Evolutionary conservation across 2,113 vertebrate species (phyloP), one percentile per base, ranked within the genome.

Genomic region (Bambusicola thoracicus): DNA sequence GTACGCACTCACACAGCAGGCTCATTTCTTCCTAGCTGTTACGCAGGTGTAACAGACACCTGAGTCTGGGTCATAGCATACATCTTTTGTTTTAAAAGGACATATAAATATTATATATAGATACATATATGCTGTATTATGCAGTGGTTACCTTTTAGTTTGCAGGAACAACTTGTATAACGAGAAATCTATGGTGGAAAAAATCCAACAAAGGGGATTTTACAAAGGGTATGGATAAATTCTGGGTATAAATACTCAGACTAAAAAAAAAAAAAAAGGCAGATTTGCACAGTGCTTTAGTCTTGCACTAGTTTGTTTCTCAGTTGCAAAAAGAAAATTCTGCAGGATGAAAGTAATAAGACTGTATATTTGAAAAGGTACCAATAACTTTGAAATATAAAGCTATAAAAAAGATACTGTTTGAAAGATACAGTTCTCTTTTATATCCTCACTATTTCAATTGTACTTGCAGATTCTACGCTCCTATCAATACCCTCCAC

Each of bases 231-330:
- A 97, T 97, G 90, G 96, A 95, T 98, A 97, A 96, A 98, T 97
- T 98, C 99, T 99, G 99, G 98, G 98, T 98, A 97, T 97, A 98
- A 98, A 98, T 97, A 97, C 98, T 98, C 99, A 99, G 99, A 98
- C 98, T 99, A 99, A 99, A 99, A 98, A 98, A 99, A 49, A 53
- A 53, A 51, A 99, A 99, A 97, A 97, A 72, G 97, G 98, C 98
- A 98, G 97, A 98, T 99, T 99, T 99, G 99, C 99, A 99, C 99
- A 99, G 98, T 98, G 99, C 98, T 99, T 97, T 97, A 96, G 96
- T 97, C 97, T 98, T 98, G 99, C 99, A 99, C 99, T 99, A 99
- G 97, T 98, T 97, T 98, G 98, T 98, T 98, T 98, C 98, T 98
- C 98, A 98, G 95, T 97, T 95, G 94, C 94, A 97, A 96, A 97